Base-by-base conservation (phyloP, 2,113 vertebrate genomes). In the Pachyramphus minor region DNA sequence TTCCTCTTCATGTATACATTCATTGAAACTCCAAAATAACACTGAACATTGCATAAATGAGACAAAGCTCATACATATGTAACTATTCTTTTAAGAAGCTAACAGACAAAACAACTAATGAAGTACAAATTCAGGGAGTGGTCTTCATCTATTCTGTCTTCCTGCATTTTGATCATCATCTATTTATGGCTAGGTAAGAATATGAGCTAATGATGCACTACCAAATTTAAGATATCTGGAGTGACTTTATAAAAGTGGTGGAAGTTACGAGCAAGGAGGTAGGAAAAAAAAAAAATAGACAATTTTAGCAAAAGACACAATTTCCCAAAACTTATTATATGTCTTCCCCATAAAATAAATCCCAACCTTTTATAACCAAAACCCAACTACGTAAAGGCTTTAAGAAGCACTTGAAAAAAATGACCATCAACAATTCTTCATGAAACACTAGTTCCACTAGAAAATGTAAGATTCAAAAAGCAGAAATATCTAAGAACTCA, bases 41-140 rank as follows among this genome's bases (percentile, higher is more conserved):
- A 94, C 6, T 76, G 71, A 81, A 93, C 73, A 93, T 42, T 67
- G 59, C 42, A 84, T 81, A 94, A 93, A 89, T 95, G 76, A 97
- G 95, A 97, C 72, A 92, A 90, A 79, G 83, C 93, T 94, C 85
- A 89, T 81, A 94, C 83, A 92, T 56, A 90, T 2, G 35, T 84
- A 92, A 92, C 91, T 95, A 67, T 63, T 67, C 53, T 91, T 92
- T 94, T 76, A 91, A 93, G 75, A 83, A 84, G 24, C 35, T 85
- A 92, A 94, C 79, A 97, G 82, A 96, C 79, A 94, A 74, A 97
- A 89, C 69, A 83, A 41, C 64, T 96, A 95, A 95, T 27, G 86
- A 87, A 90, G 35, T 82, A 94, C 66, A 95, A 81, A 84, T 55
- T 63, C 2, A 6, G 66, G 64, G 11, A 84, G 49, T 8, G 44